phyloP scores from a whole-genome alignment of 1,140 invertebrate genomes.

The Capitella teleta region DNA sequence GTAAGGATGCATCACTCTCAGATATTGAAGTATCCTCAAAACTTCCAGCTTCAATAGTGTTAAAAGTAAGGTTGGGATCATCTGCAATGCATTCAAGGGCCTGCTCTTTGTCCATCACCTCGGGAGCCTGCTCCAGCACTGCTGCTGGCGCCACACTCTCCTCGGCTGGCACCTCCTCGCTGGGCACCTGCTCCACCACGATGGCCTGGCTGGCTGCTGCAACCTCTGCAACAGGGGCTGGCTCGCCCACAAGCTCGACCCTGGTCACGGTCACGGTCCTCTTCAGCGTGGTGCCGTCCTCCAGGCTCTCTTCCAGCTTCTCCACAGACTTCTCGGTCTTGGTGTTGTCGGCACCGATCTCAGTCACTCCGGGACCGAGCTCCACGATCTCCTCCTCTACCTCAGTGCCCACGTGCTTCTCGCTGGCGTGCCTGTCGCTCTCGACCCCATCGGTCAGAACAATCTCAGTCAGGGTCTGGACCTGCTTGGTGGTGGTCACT shows the following conservation, averaged over 20 bases:
- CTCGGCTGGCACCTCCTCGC: not conserved
- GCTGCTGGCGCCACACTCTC: not conserved
- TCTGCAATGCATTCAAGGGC: not conserved
- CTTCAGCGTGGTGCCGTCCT: constrained; percentile 11
- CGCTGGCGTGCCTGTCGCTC: not conserved
- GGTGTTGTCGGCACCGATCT: not conserved
- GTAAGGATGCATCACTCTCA: too few relatives aligned
- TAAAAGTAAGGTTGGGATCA: too few relatives aligned
- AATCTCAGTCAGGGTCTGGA: not conserved
- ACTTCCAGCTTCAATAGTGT: too few relatives aligned
- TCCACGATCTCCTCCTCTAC: constrained; percentile 7
- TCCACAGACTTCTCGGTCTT: constrained; percentile 3
- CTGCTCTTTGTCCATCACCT: not conserved
- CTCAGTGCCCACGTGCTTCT: constrained; percentile 8
- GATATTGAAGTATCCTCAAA: too few relatives aligned
- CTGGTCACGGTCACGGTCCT: constrained; percentile 6
- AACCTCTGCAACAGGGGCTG: not conserved
- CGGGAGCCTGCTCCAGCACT: not conserved
- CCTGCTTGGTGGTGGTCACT: not conserved
- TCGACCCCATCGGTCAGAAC: not conserved
- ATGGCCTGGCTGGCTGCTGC: not conserved
- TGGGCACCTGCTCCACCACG: not conserved
- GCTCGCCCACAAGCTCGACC: too few relatives aligned
- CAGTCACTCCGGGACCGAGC: constrained; percentile 1
- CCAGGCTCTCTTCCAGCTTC: constrained; percentile 8